Evolutionary conservation across 2,888 invertebrate species (phyloP).

Genomic region (Lacanobia wlatinum): DNA sequence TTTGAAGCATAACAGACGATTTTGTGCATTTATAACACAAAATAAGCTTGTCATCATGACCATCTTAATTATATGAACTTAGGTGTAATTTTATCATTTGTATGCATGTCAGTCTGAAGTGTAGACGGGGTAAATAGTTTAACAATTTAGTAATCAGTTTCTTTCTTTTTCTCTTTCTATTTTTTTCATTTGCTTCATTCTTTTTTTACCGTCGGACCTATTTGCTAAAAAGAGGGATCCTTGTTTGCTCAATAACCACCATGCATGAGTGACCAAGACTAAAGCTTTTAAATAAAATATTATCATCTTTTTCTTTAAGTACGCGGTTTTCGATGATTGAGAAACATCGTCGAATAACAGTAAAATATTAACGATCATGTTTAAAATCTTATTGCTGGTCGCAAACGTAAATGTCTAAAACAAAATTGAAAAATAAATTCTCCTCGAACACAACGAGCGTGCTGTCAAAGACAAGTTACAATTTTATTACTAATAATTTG

Average conservation of each 20-base stretch:
- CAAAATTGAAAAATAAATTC: conserved; percentile 55
- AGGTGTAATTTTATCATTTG: no score
- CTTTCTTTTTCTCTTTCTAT: no score
- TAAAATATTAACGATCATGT: conserved; percentile 1
- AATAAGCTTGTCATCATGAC: no score
- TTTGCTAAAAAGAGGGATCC: no score
- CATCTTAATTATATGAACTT: no score
- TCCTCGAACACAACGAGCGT: conserved; percentile 18
- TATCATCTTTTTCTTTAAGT: background rate
- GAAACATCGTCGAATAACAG: conserved; percentile 20
- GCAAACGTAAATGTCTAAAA: conserved; percentile 34
- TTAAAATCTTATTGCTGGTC: conserved; percentile 15
- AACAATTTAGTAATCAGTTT: no score
- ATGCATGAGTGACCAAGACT: background rate
- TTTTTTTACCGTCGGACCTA: no score
- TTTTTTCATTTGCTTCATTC: no score
- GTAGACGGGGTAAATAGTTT: no score
- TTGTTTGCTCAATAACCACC: background rate
- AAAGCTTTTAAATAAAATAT: background rate
- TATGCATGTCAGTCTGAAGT: no score
- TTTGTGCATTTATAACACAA: background rate
- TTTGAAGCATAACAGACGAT: conserved; percentile 8
- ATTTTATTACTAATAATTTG: conserved; percentile 50
- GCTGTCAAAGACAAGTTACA: conserved; percentile 47
- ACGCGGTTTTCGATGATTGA: background rate